A percentile compares a stretch with the other conserved stretches of the same genome.
Conservation (phyloP, 1,140 invertebrate species). For the Brachionus rotundiformis region DNA sequence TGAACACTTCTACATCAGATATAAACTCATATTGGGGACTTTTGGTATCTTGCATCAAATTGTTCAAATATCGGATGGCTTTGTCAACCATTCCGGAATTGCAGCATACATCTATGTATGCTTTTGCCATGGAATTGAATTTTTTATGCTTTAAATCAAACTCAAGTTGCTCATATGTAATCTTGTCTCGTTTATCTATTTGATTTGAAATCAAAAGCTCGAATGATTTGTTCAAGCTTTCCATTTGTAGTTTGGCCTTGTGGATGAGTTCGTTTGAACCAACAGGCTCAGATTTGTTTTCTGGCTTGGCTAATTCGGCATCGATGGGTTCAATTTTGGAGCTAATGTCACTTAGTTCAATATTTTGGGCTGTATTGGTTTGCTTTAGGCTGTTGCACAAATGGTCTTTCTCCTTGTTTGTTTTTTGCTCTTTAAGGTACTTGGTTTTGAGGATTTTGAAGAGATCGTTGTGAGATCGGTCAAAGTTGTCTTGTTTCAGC, state of each 20-base stretch:
- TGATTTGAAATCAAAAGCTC: conserved; percentile 22
- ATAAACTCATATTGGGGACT: conserved; percentile 3
- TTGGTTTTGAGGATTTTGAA: not conserved
- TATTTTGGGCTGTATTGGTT: not conserved
- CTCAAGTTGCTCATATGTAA: conserved; percentile 14
- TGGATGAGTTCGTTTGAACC: conserved; percentile 1
- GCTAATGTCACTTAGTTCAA: not conserved
- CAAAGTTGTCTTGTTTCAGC: not conserved
- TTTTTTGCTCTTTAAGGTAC: conserved; percentile 3
- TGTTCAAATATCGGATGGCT: not conserved
- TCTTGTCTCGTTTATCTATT: not conserved
- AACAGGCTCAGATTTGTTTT: not conserved
- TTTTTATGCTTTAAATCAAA: conserved; percentile 27
- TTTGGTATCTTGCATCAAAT: not conserved
- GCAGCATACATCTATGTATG: conserved; percentile 37
- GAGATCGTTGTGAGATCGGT: not conserved
- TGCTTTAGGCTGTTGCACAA: not conserved
- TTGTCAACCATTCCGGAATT: not conserved
- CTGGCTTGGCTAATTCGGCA: not conserved
- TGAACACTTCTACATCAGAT: conserved; percentile 33
- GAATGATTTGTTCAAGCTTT: conserved; percentile 48
- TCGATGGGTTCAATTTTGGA: not conserved
- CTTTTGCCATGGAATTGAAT: conserved; percentile 34
- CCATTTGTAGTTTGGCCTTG: conserved; percentile 52
- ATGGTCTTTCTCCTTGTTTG: not conserved